Base-by-base conservation (phyloP, 2,797 vertebrate species). In the Lacerta agilis region DNA sequence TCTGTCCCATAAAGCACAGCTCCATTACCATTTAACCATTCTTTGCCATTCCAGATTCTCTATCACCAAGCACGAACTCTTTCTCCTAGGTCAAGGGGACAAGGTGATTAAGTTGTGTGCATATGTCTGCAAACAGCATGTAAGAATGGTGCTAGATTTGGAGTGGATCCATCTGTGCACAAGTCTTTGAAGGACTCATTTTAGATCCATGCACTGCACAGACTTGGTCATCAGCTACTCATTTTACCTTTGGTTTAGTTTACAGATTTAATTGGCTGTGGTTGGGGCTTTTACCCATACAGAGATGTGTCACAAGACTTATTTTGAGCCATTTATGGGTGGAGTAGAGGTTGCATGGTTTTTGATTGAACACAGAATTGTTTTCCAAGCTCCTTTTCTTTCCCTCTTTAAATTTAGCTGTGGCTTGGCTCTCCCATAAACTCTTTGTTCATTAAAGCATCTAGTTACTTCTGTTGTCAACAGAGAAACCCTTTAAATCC, bases 11-110 rank as follows among this genome's bases (percentile, higher is more conserved):
- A 96, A 96, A 96, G 93, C 94, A 95, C 92, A 93, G 91, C 86
- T 96, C 94, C 95, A 95, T 93, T 96, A 94, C 92, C 95, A 96
- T 95, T 96, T 97, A 96, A 96, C 94, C 96, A 93, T 93, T 86
- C 75, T 86, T 85, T 78, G 86, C 91, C 95, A 96, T 97, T 97
- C 95, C 95, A 96, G 91, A 92, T 91, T 87, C 93, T 95, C 91
- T 88, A 87, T 90, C 85, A 69, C 87, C 88, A 88, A 76, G 38
- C 7, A 77, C 83, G 72, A 89, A 88, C 88, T 88, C 25, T 83
- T 87, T 61, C 83, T 79, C 88, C 69, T 55, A 72, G 49, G 15
- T 79, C 90, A 93, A 92, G 36, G 27, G 73, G 25, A 43, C 36
- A 72, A 23, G 6, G 87, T 87, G 91, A 94, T 72, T 41, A n/a